Conservation (phyloP, 2,113 vertebrate species). For the Montifringilla adamsi region DNA sequence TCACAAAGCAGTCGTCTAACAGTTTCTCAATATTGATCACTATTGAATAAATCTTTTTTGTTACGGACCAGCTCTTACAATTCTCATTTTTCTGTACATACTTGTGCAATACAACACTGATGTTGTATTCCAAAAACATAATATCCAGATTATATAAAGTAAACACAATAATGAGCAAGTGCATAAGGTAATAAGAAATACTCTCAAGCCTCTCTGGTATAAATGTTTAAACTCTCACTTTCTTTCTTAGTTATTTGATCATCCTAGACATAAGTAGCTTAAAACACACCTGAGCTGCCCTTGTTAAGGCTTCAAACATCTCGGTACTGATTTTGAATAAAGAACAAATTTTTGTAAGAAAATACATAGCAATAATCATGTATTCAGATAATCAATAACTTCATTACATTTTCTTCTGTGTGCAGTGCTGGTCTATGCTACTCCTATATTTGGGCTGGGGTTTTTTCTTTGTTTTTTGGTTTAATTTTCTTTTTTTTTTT, state of each 20-base stretch:
- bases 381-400: neutral
- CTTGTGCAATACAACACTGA: neutral
- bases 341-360: neutral
- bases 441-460: accelerated
- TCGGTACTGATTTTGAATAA: neutral
- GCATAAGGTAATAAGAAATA: neutral
- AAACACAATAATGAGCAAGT: neutral
- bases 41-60: neutral
- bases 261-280: neutral
- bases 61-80: neutral
- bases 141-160: neutral
- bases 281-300: neutral
- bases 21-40: neutral
- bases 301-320: neutral
- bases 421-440: neutral
- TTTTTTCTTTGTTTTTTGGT: accelerated
- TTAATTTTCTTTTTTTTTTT: neutral
- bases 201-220: neutral
- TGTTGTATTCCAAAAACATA: neutral
- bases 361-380: accelerated
- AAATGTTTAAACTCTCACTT: neutral
- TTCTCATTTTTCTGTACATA: neutral
- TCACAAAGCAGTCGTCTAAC: neutral
- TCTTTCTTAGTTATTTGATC: neutral
- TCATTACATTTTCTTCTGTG: neutral